Evolutionary conservation across 2,888 invertebrate genomes (phyloP), one percentile per base, ranked within the genome.

Genomic region (Campoplex capitator): DNA sequence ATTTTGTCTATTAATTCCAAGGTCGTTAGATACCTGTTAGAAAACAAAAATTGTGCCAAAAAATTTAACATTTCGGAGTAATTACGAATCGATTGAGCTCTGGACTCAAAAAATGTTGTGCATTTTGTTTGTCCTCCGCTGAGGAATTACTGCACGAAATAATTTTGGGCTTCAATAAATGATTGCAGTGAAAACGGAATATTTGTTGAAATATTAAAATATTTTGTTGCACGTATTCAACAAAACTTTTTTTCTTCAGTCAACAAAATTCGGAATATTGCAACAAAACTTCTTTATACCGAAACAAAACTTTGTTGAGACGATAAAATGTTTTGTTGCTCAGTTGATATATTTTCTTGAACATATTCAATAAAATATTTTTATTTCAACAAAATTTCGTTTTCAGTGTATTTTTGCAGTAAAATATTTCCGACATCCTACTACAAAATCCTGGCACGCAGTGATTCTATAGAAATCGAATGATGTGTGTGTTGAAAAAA

Each of bases 401-500:
- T 23, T 23, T 23, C 23, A 23, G 23, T 23, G 23, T 23, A 23
- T 68, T 28, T 58, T 9, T 28, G 4, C 58, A 13, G 28, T 9
- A 2, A 58, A 4, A 58, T 58, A 28, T 28, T 58, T 13, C 28
- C 3, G 1, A 23, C 28, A 2, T 11, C 28, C 13, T 13, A 23
- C 23, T 23, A 62, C 32, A 62, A 32, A 16, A 16, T 32, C 32
- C 32, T 62, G 32, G 32, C 32, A 62, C 0, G 1, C 1, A 58
- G 28, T 58, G 7, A 58, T 67, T 73, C 38, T 75, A 28, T 42
- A 38, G 9, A 42, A 9, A 75, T 58, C 58, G 38, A n/a, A 58
- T 42, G 23, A 23, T 23, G 23, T 23, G 8, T n/a, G 38, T 75
- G 23, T 32, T 16, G 70, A 23, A 45, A 16, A 28, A 16, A 28